Evolutionary conservation across 2,797 vertebrate species (phyloP).

Genomic region (Paedocypris micromegethes): DNA sequence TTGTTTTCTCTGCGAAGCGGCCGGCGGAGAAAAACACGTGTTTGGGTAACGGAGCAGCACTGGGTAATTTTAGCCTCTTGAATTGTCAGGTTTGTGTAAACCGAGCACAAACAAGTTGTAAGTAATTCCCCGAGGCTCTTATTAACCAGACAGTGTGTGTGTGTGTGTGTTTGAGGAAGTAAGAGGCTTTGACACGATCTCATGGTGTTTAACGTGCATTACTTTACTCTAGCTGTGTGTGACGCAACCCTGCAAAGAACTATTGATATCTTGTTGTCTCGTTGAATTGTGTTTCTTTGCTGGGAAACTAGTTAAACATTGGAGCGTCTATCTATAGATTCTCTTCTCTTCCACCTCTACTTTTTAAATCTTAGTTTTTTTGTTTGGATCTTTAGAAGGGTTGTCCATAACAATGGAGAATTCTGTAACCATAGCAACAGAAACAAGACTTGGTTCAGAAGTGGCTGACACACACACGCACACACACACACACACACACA

Average conservation of each 20-base stretch:
- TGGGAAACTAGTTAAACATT: not conserved
- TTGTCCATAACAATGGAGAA: too few relatives aligned
- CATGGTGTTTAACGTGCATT: not conserved
- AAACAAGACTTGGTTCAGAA: too few relatives aligned
- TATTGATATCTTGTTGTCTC: not conserved
- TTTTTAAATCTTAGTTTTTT: too few relatives aligned
- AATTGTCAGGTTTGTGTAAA: constrained; percentile 17
- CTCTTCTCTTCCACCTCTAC: too few relatives aligned
- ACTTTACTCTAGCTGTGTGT: constrained; percentile 6
- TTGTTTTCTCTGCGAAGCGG: not conserved
- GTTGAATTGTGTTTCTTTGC: not conserved
- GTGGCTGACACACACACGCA: too few relatives aligned
- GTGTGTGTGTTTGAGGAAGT: constrained; percentile 18
- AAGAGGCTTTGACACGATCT: constrained; percentile 11
- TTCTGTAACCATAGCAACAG: too few relatives aligned
- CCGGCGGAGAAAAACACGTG: not conserved
- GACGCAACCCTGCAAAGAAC: not conserved
- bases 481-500: too few relatives aligned
- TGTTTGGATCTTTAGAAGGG: too few relatives aligned
- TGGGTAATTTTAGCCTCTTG: not conserved
- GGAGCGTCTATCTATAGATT: too few relatives aligned
- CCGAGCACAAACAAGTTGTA: constrained; percentile 10
- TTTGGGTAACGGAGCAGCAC: not conserved
- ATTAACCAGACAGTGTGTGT: not conserved
- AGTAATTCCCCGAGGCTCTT: constrained; percentile 26